Evolutionary conservation across 2,888 invertebrate species (phyloP), one percentile per base, ranked within the genome.

Genomic region (Cheilosia vernalis): DNA sequence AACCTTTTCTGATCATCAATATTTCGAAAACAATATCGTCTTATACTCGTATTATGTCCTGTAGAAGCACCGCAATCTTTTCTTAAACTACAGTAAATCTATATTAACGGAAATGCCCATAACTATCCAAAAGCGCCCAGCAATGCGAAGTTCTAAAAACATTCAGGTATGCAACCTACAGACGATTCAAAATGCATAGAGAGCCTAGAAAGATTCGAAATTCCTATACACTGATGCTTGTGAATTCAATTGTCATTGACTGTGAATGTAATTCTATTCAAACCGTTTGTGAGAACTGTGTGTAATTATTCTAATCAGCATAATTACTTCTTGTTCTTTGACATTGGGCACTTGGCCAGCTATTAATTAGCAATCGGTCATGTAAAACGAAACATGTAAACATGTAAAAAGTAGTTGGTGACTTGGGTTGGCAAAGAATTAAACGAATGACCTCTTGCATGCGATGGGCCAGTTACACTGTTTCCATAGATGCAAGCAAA

Each of bases 291-390:
- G 84, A 61, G 84, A 85, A 85, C 53, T 51, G 19, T 13, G 72
- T 49, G 72, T 56, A 66, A 44, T 44, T 47, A 19, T 10, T 47
- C 37, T 51, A 61, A 60, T 80, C 56, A 74, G 64, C 60, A 60
- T 56, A 70, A 74, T 84, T 53, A 70, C 42, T 78, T 85, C 78
- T 87, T 87, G 72, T 77, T 76, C 87, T 73, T 82, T 87, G 87
- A 87, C 88, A 88, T 87, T 88, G 87, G 72, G 84, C 73, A 87
- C 2, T 24, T 21, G 21, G 21, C 1, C 21, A 21, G 77, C 87
- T 88, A 89, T 87, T 89, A 91, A 90, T 90, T 90, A 90, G 90
- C 85, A 88, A 88, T 89, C 91, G 89, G 87, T 90, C 90, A 91
- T 91, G 91, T 90, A 90, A 90, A 88, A 90, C 80, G 70, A 67